Evolutionary conservation across 1,140 invertebrate genomes (phyloP).

Genomic region (Acromyrmex charruanus): DNA sequence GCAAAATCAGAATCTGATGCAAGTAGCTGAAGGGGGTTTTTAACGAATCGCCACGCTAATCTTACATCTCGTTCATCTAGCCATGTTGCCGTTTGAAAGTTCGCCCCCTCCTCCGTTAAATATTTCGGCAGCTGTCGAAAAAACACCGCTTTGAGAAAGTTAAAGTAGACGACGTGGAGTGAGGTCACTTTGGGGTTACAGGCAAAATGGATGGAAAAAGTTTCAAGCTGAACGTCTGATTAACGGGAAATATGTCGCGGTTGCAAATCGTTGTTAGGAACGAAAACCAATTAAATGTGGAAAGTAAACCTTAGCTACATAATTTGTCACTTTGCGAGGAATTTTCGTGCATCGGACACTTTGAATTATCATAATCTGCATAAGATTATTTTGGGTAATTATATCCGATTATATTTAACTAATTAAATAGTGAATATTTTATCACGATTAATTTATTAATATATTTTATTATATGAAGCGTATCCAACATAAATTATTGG

Average conservation of each 20-base stretch:
- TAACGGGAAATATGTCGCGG: slow-evolving; percentile 75
- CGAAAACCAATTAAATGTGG: slow-evolving; percentile 70
- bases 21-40: neutral
- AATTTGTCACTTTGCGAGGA: slow-evolving; percentile 43
- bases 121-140: slow-evolving; percentile 68
- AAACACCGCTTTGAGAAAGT: slow-evolving; percentile 67
- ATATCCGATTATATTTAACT: neutral
- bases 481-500: neutral
- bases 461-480: neutral
- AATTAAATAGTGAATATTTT: neutral
- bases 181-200: slow-evolving; percentile 31
- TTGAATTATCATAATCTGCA: slow-evolving; percentile 11
- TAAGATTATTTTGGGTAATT: neutral
- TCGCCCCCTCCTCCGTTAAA: slow-evolving; percentile 61
- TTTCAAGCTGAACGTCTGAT: slow-evolving; percentile 67
- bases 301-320: neutral
- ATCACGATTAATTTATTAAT: neutral
- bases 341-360: neutral
- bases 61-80: slow-evolving; percentile 35
- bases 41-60: slow-evolving; percentile 67
- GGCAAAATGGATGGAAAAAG: slow-evolving; percentile 74
- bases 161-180: slow-evolving; percentile 65
- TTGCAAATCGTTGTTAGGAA: slow-evolving; percentile 55
- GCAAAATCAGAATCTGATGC: neutral
- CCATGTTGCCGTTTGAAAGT: slow-evolving; percentile 52